Evolutionary conservation across 1,140 invertebrate species (phyloP), one percentile per base, ranked within the genome.

Genomic region (Brachionus sp.): DNA sequence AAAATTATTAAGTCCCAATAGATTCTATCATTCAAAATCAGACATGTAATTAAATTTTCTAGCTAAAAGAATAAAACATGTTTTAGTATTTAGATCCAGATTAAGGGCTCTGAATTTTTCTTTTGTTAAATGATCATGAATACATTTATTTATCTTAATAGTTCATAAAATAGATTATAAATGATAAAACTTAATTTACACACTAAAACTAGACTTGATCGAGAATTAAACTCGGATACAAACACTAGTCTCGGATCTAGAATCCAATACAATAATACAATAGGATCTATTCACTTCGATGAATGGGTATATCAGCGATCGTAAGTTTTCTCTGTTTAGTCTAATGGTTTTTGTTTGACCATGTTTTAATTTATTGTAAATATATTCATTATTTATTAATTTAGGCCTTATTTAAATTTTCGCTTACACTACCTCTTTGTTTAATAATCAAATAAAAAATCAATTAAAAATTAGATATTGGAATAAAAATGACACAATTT

Each of bases 101-200:
- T 70, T 70, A 70, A 33, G 35, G n/a, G 35, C 50, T 70, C 66
- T 70, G 66, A 35, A 70, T 70, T 70, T 66, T 33, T 70, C 33
- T 70, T 35, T 35, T 70, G 6, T 37, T 70, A 57, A 57, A 57
- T 37, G 35, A 39, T 70, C 29, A 37, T 70, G 33, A 70, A 70
- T 70, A 70, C 66, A 70, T 39, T 70, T 70, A 66, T 66, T 66
- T 33, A 66, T 33, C 33, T 66, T 37, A 33, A 66, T 33, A 66
- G 25, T 33, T 33, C 64, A 5, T 66, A 66, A 66, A 66, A 66
- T 66, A 66, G 64, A 66, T 66, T 66, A 66, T 66, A 19, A 33
- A 33, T 66, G 25, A 66, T 66, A 66, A 70, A 70, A 70, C 16
- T 70, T 70, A 70, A 70, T 66, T 66, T 33, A 66, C 25, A 66